Evolutionary conservation across 64 coral and sea anemone species (phyloP).

Genomic region (Exaiptasia diaphana): DNA sequence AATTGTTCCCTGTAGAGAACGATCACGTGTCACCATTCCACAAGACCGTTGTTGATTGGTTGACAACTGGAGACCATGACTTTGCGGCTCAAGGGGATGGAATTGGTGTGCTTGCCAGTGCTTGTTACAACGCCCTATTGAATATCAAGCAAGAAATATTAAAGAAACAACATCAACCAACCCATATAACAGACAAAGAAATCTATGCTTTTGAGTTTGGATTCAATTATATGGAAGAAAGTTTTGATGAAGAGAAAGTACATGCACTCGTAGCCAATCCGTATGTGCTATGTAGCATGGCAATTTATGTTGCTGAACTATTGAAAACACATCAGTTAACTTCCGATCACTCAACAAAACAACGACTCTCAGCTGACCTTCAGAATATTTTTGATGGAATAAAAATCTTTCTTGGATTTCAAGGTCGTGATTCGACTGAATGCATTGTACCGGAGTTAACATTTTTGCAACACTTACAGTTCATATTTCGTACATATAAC

Average conservation of each 20-base stretch:
- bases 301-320: not conserved
- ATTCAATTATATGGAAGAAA: not conserved
- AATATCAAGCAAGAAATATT: not conserved
- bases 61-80: not conserved
- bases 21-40: constrained; percentile 8
- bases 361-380: too few species aligned
- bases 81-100: not conserved
- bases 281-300: not conserved
- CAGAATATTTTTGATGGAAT: not conserved
- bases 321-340: too few species aligned
- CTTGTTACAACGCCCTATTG: not conserved
- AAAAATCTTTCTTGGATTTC: not conserved
- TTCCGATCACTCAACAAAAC: too few species aligned
- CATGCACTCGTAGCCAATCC: not conserved
- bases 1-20: constrained; percentile 5
- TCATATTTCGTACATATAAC: not conserved
- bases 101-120: not conserved
- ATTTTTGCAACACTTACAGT: not conserved
- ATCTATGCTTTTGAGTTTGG: not conserved
- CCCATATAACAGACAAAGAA: not conserved
- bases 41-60: constrained; percentile 39
- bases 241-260: not conserved
- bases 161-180: not conserved
- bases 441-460: not conserved
- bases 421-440: not conserved